Conservation (phyloP, 2,797 vertebrate species). For the Pogoniulus pusillus region DNA sequence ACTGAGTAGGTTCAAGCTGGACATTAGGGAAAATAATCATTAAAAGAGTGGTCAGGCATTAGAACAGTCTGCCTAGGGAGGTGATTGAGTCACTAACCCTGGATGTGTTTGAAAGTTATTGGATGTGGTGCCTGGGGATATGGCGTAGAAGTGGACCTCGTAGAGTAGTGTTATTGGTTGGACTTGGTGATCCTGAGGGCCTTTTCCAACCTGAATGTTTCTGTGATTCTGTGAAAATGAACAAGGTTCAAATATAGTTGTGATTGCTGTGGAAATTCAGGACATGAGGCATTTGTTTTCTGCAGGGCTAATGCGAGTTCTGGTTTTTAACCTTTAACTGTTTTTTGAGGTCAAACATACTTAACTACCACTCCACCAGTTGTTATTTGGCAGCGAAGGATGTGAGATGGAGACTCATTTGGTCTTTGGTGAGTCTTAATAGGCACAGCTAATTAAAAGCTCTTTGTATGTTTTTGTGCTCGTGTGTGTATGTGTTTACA, state of each 20-base stretch:
- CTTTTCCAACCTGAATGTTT: too few species aligned
- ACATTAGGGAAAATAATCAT: too few species aligned
- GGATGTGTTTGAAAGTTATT: too few species aligned
- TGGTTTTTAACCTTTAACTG: background rate
- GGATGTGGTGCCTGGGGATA: too few species aligned
- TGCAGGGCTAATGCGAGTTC: background rate
- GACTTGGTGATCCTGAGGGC: too few species aligned
- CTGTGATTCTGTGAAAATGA: background rate
- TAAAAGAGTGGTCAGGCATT: too few species aligned
- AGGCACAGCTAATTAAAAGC: background rate
- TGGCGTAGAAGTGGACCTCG: too few species aligned
- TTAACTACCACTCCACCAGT: background rate
- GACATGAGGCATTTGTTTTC: background rate
- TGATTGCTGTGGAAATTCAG: background rate
- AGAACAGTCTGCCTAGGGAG: too few species aligned
- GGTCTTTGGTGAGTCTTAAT: background rate
- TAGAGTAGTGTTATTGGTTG: too few species aligned
- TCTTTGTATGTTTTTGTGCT: background rate
- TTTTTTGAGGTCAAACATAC: background rate
- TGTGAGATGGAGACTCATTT: background rate
- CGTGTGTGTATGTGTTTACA: background rate
- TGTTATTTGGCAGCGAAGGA: background rate
- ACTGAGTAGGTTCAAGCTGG: too few species aligned
- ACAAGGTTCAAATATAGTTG: background rate
- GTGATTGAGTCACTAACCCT: too few species aligned